These are phyloP conservation scores for Chunga burmeisteri DNA, from an alignment of 2,113 vertebrate species.

Conservation along the genomic window DNA sequence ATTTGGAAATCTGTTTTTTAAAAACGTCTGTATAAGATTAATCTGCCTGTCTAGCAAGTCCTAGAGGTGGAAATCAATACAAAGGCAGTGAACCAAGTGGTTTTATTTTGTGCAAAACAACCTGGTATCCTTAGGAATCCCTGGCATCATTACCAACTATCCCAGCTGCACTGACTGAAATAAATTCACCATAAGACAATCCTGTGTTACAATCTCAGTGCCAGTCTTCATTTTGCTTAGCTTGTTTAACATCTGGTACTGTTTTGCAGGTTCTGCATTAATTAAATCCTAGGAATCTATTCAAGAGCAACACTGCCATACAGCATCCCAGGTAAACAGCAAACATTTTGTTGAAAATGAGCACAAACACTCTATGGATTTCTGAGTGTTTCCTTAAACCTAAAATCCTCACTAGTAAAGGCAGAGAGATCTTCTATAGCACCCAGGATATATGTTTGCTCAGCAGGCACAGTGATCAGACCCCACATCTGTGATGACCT, in stretches of 20 bases:
- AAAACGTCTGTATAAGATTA: not conserved
- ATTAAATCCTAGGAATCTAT: not conserved
- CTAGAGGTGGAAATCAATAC: not conserved
- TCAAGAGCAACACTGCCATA: not conserved
- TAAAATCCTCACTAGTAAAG: not conserved
- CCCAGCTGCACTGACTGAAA: not conserved
- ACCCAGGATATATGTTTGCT: no score
- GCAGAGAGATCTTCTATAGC: not conserved
- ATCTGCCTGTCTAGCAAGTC: not conserved
- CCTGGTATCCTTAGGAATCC: not conserved
- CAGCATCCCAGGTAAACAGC: not conserved
- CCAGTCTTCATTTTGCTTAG: not conserved
- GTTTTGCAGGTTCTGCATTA: not conserved
- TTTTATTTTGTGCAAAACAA: not conserved
- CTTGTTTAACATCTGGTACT: not conserved
- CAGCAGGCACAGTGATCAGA: not conserved
- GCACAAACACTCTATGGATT: not conserved
- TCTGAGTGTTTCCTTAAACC: not conserved
- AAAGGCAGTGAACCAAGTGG: not conserved
- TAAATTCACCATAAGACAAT: not conserved
- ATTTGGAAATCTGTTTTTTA: not conserved
- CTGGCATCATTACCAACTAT: not conserved
- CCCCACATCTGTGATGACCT: rapidly evolving
- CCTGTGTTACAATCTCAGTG: not conserved
- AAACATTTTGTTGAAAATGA: not conserved